A percentile compares a stretch with the other conserved stretches of the same genome.
These are phyloP conservation scores for Odontothrips loti DNA, from an alignment of 2,888 invertebrate species.

Conservation along the genomic window DNA sequence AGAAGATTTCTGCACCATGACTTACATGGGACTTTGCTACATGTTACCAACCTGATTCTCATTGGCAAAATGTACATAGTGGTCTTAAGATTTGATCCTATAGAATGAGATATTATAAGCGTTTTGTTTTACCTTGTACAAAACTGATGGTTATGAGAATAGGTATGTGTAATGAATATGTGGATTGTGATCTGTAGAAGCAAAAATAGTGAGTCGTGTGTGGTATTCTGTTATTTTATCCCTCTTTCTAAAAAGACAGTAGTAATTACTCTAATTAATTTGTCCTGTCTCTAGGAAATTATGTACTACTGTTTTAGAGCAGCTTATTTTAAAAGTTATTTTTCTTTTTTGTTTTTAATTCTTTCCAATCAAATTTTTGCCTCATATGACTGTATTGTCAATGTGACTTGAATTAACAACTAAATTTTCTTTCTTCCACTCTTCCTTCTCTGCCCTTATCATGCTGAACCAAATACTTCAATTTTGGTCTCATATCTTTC, in stretches of 20 bases:
- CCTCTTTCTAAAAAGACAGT: not conserved
- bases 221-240: not conserved
- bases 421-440: not conserved
- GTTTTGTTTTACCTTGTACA: not conserved
- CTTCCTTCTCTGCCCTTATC: not conserved
- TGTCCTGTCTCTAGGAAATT: not conserved
- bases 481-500: not conserved
- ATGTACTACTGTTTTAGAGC: not conserved
- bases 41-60: slow-evolving; percentile 17
- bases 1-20: not conserved
- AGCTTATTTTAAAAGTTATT: not conserved
- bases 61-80: slow-evolving; percentile 16
- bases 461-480: not conserved
- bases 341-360: not conserved
- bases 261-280: not conserved
- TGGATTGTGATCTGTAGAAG: not conserved
- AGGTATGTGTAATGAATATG: not conserved
- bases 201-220: not conserved
- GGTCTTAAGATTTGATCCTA: not conserved
- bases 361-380: not conserved
- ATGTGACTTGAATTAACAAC: not conserved
- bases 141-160: not conserved
- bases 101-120: not conserved
- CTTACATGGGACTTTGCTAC: not conserved
- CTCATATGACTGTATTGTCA: not conserved